Conservation (phyloP, 2,113 vertebrate species). For the Myrmecophaga tridactyla region DNA sequence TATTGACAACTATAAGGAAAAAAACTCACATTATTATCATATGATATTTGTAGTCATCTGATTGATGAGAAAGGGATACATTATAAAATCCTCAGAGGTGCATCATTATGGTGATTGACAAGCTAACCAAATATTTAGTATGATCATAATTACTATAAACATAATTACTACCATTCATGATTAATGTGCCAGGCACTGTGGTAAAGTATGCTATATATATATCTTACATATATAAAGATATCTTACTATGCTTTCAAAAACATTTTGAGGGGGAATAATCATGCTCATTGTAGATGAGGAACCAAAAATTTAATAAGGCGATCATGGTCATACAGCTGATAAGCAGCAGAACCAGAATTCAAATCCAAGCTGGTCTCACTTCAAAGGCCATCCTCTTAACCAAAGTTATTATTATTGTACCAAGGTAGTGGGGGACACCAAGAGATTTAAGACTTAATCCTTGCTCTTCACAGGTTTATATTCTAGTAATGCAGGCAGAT, state of each 20-base stretch:
- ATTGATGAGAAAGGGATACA: background rate
- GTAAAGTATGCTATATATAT: background rate
- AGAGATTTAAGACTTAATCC: background rate
- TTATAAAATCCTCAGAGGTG: conserved; percentile 3
- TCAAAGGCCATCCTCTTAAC: background rate
- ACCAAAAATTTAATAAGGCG: conserved; percentile 5
- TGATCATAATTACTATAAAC: background rate
- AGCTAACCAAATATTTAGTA: conserved; percentile 1
- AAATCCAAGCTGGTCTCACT: background rate
- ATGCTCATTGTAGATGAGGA: background rate
- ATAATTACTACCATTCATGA: background rate
- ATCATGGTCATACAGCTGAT: background rate
- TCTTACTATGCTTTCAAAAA: conserved; percentile 38
- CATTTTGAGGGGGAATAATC: background rate
- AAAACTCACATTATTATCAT: background rate
- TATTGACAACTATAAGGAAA: background rate
- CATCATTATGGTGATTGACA: background rate
- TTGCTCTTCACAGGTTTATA: background rate
- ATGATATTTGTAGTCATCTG: background rate
- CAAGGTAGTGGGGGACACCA: background rate
- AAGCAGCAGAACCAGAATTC: conserved; percentile 14
- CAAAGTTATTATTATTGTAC: background rate
- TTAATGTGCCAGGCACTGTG: background rate
- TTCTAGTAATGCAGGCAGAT: background rate
- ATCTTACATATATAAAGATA: no score